These are phyloP conservation scores for Brachionus rubens DNA, from an alignment of 1,140 invertebrate genomes.

Conservation along the genomic window DNA sequence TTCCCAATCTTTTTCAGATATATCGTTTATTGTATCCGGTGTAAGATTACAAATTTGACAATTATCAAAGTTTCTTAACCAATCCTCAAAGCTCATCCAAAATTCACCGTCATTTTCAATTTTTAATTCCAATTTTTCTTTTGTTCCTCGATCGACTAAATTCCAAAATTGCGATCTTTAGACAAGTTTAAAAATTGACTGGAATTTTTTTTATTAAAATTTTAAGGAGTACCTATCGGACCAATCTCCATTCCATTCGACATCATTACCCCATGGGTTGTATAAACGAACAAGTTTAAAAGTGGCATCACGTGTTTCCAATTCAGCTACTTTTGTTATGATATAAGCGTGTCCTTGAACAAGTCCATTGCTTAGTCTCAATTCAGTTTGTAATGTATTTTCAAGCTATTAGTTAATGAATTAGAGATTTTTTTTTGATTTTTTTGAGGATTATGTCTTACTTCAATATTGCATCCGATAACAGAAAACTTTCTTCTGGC, in stretches of 20 bases:
- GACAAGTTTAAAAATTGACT: not conserved
- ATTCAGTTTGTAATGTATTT: slow-evolving; percentile 26
- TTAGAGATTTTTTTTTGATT: not conserved
- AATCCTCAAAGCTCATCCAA: slow-evolving; percentile 47
- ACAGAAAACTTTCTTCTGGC: slow-evolving; percentile 22
- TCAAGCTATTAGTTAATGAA: not conserved
- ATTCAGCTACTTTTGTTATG: slow-evolving; percentile 42
- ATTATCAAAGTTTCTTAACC: slow-evolving; percentile 43
- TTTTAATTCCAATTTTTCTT: slow-evolving; percentile 72
- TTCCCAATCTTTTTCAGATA: slow-evolving; percentile 22
- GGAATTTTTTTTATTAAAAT: slow-evolving; percentile 20
- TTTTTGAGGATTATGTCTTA: not conserved
- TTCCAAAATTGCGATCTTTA: slow-evolving; percentile 69
- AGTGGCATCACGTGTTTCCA: slow-evolving; percentile 19
- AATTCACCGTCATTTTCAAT: slow-evolving; percentile 46
- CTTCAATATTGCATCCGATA: slow-evolving; percentile 41
- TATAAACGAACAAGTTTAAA: slow-evolving; percentile 1
- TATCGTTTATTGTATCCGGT: slow-evolving; percentile 40
- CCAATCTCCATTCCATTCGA: slow-evolving; percentile 84
- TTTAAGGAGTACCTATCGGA: slow-evolving; percentile 24
- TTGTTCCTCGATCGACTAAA: slow-evolving; percentile 81
- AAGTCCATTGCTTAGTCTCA: not conserved
- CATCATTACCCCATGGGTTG: slow-evolving; percentile 98
- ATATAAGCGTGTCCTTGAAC: slow-evolving; percentile 46
- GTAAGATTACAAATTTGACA: slow-evolving; percentile 46